Evolutionary conservation across 2,113 vertebrate species (phyloP), one percentile per base, ranked within the genome.

Genomic region (rabbit (Oryctolagus cuniculus)): DNA sequence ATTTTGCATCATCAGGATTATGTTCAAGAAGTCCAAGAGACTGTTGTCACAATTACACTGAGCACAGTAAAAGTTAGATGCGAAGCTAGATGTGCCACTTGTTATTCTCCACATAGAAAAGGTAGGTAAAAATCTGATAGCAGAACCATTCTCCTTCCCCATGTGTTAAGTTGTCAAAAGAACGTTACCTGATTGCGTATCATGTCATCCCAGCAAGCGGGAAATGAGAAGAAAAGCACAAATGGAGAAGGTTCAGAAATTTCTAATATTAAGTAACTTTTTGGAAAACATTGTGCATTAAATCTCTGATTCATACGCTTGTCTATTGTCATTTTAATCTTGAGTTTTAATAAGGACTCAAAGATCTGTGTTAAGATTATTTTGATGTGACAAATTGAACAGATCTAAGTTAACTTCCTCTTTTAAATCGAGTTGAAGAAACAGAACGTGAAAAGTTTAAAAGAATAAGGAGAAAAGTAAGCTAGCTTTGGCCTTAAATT

Each of bases 181-280:
- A 67, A 89, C 75, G 38, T 38, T 64, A 58, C 0, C 25, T 27
- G 10, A 10, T 15, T 64, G 49, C 5, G 29, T 61, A 87, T 72
- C 49, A 73, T 21, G 27, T 74, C 78, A 24, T 58, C 51, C 19
- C 2, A 77, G 36, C 13, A 92, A 81, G 4, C 58, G 27, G 25
- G 27, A 72, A 0, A 38, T 15, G 22, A 91, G 72, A 69, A 91
- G 55, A 78, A 24, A 81, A 69, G 25, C 17, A 82, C 73, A 91
- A 84, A 83, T 27, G 27, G 6, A 96, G 66, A 95, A 69, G 36
- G 73, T 80, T 82, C 29, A 55, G 69, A 96, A 86, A 82, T 95
- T 90, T 55, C 29, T 29, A 74, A 63, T 83, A 89, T 38, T 91
- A 89, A 89, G 78, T 74, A 79, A 70, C 64, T 44, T 51, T 67